These are phyloP conservation scores for Sorex araneus DNA, from an alignment of 2,113 vertebrate genomes.

Conservation along the genomic window DNA sequence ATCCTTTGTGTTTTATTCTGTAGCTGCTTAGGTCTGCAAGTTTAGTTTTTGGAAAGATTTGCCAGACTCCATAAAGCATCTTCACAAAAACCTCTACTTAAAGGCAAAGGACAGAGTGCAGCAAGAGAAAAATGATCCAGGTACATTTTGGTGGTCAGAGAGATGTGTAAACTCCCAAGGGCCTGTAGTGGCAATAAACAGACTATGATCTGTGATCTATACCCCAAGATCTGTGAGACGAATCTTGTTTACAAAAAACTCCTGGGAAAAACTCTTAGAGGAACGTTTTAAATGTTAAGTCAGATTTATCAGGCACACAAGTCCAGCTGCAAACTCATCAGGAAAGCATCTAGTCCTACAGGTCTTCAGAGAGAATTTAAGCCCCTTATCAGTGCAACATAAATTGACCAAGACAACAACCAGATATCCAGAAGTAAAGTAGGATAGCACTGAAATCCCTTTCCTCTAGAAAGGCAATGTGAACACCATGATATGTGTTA, in stretches of 20 bases:
- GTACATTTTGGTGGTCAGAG: neutral
- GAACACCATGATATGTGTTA: neutral
- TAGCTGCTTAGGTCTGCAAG: neutral
- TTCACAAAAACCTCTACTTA: conserved; percentile 28
- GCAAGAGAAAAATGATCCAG: conserved; percentile 9
- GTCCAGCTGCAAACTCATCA: neutral
- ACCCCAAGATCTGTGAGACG: neutral
- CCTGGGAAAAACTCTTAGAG: conserved; percentile 1
- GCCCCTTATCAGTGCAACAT: neutral
- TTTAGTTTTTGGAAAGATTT: conserved; percentile 43
- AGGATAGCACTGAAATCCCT: neutral
- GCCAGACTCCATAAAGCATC: neutral
- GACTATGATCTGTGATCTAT: neutral
- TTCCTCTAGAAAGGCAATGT: neutral
- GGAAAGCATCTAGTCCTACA: neutral
- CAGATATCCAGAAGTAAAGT: conserved; percentile 20
- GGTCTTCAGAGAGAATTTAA: neutral
- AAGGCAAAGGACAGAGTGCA: conserved; percentile 10
- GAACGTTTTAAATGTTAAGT: conserved; percentile 14
- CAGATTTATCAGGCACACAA: conserved; percentile 35
- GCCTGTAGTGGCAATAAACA: neutral
- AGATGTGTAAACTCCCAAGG: neutral
- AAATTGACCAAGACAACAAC: conserved; percentile 26
- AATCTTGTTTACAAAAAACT: conserved; percentile 14
- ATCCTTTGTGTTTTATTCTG: conserved; percentile 14